Base-by-base conservation (phyloP, 2,113 vertebrate species). In the Thalassarche chlororhynchos region DNA sequence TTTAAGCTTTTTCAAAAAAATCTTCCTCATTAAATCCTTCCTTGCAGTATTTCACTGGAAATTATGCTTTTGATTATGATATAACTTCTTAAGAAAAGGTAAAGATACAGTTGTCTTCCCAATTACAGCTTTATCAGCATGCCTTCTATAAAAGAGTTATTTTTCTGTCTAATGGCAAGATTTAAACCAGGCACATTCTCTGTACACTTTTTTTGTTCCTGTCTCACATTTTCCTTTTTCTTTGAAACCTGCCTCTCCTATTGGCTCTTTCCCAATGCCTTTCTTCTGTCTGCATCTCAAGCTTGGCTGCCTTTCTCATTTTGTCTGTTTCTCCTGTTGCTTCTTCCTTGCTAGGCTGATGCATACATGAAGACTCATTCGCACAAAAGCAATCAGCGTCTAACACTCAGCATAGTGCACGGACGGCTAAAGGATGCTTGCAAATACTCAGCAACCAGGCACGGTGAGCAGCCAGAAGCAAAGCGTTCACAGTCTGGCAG, bases 281-380 rank as follows among this genome's bases (percentile, higher is more conserved):
- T 98, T 97, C 83, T 95, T 89, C 95, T 80, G 65, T 86, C 90
- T 97, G 93, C 88, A 87, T 95, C 96, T 95, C 96, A 95, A 93
- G 97, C 94, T 96, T 87, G 95, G 95, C 96, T 95, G 90, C 94
- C 82, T 96, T 97, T 97, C 90, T 95, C 97, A 94, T 96, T 98
- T 97, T 78, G 89, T 66, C 95, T 66, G 32, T 88, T 94, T 96
- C 94, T 96, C 89, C 93, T 92, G 93, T 94, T 95, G 97, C 89
- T 94, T 70, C 74, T 81, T 71, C 94, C 89, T 93, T 51, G 84
- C 94, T 66, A 71, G 62, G 76, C 55, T 72, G 78, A 66, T 82
- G 86, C 81, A 82, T 16, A 55, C 2, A 5, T 29, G 82, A 74
- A 88, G 76, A 55, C 62, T 82, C 38, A 15, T 32, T 86, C 40